phyloP scores from a whole-genome alignment of 2,797 vertebrate genomes.

The Anableps anableps region DNA sequence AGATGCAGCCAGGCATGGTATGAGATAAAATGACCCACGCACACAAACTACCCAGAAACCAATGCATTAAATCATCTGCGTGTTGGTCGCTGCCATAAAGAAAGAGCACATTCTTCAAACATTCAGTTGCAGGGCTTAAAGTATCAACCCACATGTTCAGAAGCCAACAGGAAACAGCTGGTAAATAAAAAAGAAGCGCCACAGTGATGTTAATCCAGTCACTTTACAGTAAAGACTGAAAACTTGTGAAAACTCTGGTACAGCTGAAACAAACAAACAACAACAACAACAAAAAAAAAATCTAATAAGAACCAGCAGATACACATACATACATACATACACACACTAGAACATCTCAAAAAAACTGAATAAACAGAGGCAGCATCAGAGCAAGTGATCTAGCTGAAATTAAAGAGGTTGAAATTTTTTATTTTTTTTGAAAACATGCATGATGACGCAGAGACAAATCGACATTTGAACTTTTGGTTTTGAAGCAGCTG shows the following conservation, averaged over 20 bases:
- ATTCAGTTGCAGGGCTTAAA: not conserved
- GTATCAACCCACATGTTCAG: conserved; percentile 7
- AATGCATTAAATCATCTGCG: not conserved
- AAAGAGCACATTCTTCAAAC: not conserved
- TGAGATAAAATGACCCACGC: conserved; percentile 11
- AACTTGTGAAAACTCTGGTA: not conserved
- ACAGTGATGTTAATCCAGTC: conserved; percentile 6
- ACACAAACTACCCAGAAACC: not conserved
- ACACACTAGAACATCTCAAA: not conserved
- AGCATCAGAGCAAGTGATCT: not conserved
- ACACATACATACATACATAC: not conserved
- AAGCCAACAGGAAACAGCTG: conserved; percentile 52
- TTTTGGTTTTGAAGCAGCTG: not conserved
- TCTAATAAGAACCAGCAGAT: not conserved
- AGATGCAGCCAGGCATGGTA: not conserved
- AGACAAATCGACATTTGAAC: not conserved
- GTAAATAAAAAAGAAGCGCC: conserved; percentile 26
- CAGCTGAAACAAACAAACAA: too few relatives aligned
- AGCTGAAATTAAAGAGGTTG: not conserved
- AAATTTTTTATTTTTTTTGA: not conserved
- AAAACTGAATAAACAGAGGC: not conserved
- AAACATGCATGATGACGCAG: not conserved
- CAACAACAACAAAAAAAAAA: too few relatives aligned
- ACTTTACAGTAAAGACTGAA: conserved; percentile 46
- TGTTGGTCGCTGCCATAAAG: conserved; percentile 8